A percentile compares a stretch with the other conserved stretches of the same genome.
Conservation (phyloP, 2,797 vertebrate genomes). For the Acanthiza pusilla region DNA sequence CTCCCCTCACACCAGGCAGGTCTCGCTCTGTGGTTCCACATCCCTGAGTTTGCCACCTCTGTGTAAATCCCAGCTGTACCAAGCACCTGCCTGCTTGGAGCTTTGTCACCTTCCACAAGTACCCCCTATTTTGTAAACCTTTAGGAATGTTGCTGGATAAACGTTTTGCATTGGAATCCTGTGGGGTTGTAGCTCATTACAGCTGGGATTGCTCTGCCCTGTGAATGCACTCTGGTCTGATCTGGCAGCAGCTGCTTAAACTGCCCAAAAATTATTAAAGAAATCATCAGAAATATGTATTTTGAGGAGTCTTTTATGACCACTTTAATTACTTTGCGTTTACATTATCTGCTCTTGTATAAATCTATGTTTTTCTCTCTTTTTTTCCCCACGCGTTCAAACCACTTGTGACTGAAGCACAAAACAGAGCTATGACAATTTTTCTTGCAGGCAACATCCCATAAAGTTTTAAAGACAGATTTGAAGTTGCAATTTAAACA, state of each 20-base stretch:
- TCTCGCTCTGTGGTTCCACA: accelerated
- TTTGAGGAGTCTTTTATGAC: neutral
- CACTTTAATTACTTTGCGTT: neutral
- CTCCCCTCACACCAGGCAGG: neutral
- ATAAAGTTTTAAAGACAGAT: slow-evolving; percentile 16
- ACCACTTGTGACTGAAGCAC: neutral
- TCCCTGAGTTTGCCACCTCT: neutral
- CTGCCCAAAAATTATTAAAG: neutral
- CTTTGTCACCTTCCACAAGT: neutral
- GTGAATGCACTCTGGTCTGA: neutral
- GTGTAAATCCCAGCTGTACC: neutral
- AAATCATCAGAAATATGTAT: neutral
- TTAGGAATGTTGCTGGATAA: neutral
- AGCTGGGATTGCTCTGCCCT: neutral
- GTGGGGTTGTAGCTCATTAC: neutral
- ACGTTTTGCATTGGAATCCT: neutral
- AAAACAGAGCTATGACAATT: neutral
- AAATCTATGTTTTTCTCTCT: neutral
- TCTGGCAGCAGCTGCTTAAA: neutral
- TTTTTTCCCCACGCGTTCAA: neutral
- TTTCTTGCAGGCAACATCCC: slow-evolving; percentile 17
- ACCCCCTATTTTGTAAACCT: neutral
- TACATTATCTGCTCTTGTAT: neutral
- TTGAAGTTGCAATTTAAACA: slow-evolving; percentile 1
- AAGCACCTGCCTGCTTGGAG: neutral